These are phyloP conservation scores for Steinernema scapterisci DNA, from an alignment of 2,888 invertebrate species.

Conservation along the genomic window DNA sequence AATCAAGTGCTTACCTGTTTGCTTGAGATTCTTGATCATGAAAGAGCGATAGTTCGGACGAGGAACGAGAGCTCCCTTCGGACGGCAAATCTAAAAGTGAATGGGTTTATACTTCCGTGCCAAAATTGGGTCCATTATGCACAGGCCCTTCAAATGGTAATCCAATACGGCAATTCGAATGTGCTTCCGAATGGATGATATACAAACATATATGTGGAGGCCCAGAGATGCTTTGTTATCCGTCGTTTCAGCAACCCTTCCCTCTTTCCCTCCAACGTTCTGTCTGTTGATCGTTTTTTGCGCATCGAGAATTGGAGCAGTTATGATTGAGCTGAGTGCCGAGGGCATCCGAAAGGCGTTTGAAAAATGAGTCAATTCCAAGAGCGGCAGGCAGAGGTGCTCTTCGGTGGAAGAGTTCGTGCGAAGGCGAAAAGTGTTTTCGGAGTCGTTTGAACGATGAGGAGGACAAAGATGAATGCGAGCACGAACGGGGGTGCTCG, in stretches of 20 bases:
- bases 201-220: background rate
- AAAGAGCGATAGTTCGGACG: conserved; percentile 24
- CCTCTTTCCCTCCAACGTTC: background rate
- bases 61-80: conserved; percentile 26
- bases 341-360: background rate
- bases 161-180: conserved; percentile 30
- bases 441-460: background rate
- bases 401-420: too few relatives aligned
- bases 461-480: conserved; percentile 1
- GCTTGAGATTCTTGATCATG: conserved; percentile 20
- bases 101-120: conserved; percentile 19
- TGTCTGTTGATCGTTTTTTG: conserved; percentile 11
- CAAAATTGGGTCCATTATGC: conserved; percentile 21
- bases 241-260: background rate
- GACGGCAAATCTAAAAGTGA: conserved; percentile 26
- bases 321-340: background rate
- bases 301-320: background rate
- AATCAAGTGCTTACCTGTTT: conserved; percentile 14
- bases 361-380: background rate
- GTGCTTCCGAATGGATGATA: background rate
- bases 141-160: conserved; percentile 24
- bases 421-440: background rate
- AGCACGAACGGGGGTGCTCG: background rate
- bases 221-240: conserved; percentile 5
- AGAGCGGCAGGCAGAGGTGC: background rate